A percentile compares a stretch with the other conserved stretches of the same genome.
Conservation (phyloP, 1,140 invertebrate genomes). For the Hycleus cichorii region DNA sequence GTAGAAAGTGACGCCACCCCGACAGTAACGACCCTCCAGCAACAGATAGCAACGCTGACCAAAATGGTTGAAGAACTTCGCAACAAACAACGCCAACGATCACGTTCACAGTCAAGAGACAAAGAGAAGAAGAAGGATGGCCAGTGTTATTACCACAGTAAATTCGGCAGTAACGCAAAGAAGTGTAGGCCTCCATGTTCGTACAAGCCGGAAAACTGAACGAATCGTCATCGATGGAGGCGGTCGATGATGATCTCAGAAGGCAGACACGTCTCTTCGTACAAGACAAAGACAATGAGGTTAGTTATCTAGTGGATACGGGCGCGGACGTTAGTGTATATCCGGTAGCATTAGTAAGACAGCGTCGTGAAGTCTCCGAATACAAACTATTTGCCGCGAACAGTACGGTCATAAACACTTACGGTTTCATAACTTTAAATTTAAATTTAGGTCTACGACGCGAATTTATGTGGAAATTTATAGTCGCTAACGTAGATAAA, state of each 20-base stretch:
- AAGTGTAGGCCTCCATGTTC: not conserved
- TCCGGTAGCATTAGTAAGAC: not conserved
- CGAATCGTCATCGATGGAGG: slow-evolving; percentile 15
- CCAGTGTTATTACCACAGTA: not conserved
- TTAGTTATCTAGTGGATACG: slow-evolving; percentile 26
- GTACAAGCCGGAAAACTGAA: slow-evolving; percentile 3
- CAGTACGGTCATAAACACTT: slow-evolving; percentile 24
- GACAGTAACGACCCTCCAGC: too few relatives aligned
- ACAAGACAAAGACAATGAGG: slow-evolving; percentile 15
- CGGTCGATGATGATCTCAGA: slow-evolving; percentile 7
- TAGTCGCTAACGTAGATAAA: slow-evolving; percentile 37
- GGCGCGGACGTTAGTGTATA: slow-evolving; percentile 25
- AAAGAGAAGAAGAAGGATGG: not conserved
- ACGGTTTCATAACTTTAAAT: slow-evolving; percentile 27
- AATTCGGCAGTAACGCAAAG: not conserved
- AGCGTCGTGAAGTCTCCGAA: slow-evolving; percentile 1
- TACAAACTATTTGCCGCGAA: slow-evolving; percentile 26
- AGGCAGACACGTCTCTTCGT: slow-evolving; percentile 1
- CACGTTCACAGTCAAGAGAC: not conserved
- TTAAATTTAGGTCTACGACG: slow-evolving; percentile 36
- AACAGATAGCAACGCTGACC: too few relatives aligned
- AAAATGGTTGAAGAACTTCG: too few relatives aligned
- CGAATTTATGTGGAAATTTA: slow-evolving; percentile 39
- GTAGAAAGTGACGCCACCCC: too few relatives aligned
- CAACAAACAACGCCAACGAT: too few relatives aligned